Conservation (phyloP, 1,140 invertebrate genomes). For the Lordiphosa collinella region DNA sequence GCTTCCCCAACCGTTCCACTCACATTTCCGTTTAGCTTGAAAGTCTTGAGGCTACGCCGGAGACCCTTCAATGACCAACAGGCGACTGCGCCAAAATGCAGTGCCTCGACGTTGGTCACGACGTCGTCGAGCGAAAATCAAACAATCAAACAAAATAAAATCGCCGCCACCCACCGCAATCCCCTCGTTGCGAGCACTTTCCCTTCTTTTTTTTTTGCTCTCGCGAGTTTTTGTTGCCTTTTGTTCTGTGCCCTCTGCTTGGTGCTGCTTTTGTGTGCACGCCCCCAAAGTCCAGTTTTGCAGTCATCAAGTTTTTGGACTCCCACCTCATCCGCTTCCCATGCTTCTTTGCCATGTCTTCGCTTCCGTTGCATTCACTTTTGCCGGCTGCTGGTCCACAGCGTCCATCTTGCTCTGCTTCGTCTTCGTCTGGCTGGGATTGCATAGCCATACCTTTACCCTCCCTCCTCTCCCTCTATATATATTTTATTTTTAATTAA, state of each 20-base stretch:
- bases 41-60: constrained; percentile 73
- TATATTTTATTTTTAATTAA: constrained; percentile 79
- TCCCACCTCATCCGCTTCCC: constrained; percentile 53
- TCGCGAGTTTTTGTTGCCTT: constrained; percentile 68
- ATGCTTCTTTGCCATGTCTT: constrained; percentile 77
- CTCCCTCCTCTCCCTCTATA: constrained; percentile 11
- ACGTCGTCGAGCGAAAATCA: constrained; percentile 54
- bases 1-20: constrained; percentile 3
- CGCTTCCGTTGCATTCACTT: constrained; percentile 72
- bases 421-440: constrained; percentile 39
- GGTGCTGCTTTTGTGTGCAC: constrained; percentile 64
- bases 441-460: constrained; percentile 58
- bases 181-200: constrained; percentile 13
- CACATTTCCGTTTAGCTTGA: constrained; percentile 65
- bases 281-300: constrained; percentile 70
- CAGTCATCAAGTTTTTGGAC: constrained; percentile 71
- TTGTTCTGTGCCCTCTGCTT: constrained; percentile 32
- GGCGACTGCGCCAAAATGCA: constrained; percentile 65
- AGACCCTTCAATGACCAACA: constrained; percentile 68
- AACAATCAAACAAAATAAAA: constrained; percentile 77
- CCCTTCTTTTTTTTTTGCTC: constrained; percentile 24
- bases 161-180: constrained; percentile 26
- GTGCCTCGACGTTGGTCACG: constrained; percentile 1
- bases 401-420: constrained; percentile 29
- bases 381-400: constrained; percentile 1